Evolutionary conservation across 2,888 invertebrate species (phyloP).

Genomic region (Epistrophella euchroma): DNA sequence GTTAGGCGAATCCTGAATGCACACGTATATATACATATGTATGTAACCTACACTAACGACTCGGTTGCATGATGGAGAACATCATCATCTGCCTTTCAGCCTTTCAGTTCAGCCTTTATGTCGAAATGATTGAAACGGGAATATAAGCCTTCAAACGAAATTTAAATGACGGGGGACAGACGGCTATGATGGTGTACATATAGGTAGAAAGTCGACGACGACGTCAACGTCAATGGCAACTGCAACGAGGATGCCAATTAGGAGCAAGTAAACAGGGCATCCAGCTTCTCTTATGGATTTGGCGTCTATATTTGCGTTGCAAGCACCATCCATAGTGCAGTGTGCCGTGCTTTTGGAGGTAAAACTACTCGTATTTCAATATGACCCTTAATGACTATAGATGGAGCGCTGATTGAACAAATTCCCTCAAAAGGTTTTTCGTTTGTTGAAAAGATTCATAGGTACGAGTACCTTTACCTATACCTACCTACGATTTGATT

Average conservation of each 20-base stretch:
- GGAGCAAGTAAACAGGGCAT: conserved; percentile 72
- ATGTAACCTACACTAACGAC: neutral
- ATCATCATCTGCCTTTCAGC: conserved; percentile 59
- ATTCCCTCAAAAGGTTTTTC: conserved; percentile 50
- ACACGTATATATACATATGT: neutral
- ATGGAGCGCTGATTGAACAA: conserved; percentile 67
- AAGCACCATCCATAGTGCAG: conserved; percentile 30
- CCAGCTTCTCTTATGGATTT: conserved; percentile 40
- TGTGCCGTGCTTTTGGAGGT: conserved; percentile 44
- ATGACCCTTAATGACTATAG: conserved; percentile 66
- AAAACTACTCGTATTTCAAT: conserved; percentile 62
- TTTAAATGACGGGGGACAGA: conserved; percentile 64
- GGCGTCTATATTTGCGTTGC: conserved; percentile 55
- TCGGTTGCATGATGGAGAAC: conserved; percentile 40
- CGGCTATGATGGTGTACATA: conserved; percentile 9
- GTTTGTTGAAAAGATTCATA: conserved; percentile 45
- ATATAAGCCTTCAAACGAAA: conserved; percentile 74
- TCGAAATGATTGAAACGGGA: conserved; percentile 65
- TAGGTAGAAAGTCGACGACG: conserved; percentile 20
- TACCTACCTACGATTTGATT: conserved; percentile 41
- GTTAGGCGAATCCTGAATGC: conserved; percentile 58
- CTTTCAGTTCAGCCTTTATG: conserved; percentile 62
- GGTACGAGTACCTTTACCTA: no score
- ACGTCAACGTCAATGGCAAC: conserved; percentile 7
- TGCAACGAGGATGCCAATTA: conserved; percentile 74